These are phyloP conservation scores for Noctuana brunneofusca DNA, from an alignment of 2,888 invertebrate genomes.

Conservation along the genomic window DNA sequence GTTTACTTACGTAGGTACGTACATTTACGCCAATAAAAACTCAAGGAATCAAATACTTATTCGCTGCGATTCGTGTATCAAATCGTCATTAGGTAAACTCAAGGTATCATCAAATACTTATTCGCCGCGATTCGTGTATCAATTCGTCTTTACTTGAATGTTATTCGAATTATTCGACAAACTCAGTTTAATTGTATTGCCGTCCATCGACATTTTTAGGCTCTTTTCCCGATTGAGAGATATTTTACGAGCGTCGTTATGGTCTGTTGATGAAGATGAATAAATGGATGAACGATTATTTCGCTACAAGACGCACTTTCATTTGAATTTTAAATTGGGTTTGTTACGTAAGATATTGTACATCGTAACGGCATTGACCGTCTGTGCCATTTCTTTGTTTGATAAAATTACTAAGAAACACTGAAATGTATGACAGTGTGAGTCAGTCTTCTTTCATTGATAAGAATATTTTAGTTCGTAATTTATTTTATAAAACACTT, in stretches of 20 bases:
- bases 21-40: slow-evolving; percentile 1
- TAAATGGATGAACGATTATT: slow-evolving; percentile 31
- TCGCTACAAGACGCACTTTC: slow-evolving; percentile 31
- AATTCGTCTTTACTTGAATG: neutral
- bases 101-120: no score
- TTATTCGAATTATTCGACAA: slow-evolving; percentile 20
- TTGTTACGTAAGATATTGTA: slow-evolving; percentile 26
- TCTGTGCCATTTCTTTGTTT: slow-evolving; percentile 9
- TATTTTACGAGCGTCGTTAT: slow-evolving; percentile 14
- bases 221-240: slow-evolving; percentile 24
- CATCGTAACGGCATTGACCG: slow-evolving; percentile 27
- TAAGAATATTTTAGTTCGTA: neutral
- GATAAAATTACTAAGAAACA: neutral
- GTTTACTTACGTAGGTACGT: no score
- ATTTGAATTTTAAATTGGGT: slow-evolving; percentile 32
- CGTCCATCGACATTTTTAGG: slow-evolving; percentile 12
- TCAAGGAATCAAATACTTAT: neutral
- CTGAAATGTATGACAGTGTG: slow-evolving; percentile 1
- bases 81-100: neutral
- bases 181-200: slow-evolving; percentile 6
- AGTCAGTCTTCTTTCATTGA: slow-evolving; percentile 14
- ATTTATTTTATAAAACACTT: neutral
- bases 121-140: no score
- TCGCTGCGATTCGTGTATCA: neutral
- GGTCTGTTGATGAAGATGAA: slow-evolving; percentile 32